Conservation (phyloP, 2,113 vertebrate species). For the Salvelinus namaycush region DNA sequence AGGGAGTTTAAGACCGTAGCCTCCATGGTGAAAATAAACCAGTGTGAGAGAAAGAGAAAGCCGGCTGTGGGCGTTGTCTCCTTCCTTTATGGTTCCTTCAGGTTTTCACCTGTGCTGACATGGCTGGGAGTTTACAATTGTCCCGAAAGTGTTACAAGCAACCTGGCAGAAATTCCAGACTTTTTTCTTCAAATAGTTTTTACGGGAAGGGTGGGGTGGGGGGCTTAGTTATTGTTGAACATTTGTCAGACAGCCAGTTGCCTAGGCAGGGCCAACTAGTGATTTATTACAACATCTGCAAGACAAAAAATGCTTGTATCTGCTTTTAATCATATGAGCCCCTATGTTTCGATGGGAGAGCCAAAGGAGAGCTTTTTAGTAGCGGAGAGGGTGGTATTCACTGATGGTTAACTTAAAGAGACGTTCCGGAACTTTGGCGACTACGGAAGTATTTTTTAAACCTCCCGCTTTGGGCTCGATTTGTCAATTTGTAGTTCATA, state of each 20-base stretch:
- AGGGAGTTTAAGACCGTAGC: slow-evolving; percentile 43
- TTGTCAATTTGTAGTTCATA: too few relatives aligned
- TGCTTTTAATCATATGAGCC: slow-evolving; percentile 62
- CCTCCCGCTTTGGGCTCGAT: too few relatives aligned
- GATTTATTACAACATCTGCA: slow-evolving; percentile 85
- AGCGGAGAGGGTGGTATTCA: slow-evolving; percentile 5
- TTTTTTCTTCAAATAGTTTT: slow-evolving; percentile 52
- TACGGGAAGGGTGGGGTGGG: slow-evolving; percentile 66
- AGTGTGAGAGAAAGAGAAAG: slow-evolving; percentile 32
- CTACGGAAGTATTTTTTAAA: too few relatives aligned
- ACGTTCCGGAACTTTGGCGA: too few relatives aligned
- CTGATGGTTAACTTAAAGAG: slow-evolving; percentile 5
- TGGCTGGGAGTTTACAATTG: slow-evolving; percentile 78
- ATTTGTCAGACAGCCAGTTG: slow-evolving; percentile 82
- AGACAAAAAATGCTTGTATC: slow-evolving; percentile 59
- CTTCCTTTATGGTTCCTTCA: slow-evolving; percentile 66
- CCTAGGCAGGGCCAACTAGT: slow-evolving; percentile 71
- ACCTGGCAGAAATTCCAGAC: slow-evolving; percentile 79
- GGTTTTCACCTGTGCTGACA: slow-evolving; percentile 82
- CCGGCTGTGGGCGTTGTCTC: slow-evolving; percentile 24
- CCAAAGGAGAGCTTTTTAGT: slow-evolving; percentile 42
- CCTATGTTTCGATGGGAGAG: slow-evolving; percentile 43
- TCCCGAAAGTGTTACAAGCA: slow-evolving; percentile 78
- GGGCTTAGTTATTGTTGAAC: slow-evolving; percentile 74
- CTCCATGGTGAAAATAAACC: background rate